Base-by-base conservation (phyloP, 2,113 vertebrate genomes). In the Paracanthobrama guichenoti region DNA sequence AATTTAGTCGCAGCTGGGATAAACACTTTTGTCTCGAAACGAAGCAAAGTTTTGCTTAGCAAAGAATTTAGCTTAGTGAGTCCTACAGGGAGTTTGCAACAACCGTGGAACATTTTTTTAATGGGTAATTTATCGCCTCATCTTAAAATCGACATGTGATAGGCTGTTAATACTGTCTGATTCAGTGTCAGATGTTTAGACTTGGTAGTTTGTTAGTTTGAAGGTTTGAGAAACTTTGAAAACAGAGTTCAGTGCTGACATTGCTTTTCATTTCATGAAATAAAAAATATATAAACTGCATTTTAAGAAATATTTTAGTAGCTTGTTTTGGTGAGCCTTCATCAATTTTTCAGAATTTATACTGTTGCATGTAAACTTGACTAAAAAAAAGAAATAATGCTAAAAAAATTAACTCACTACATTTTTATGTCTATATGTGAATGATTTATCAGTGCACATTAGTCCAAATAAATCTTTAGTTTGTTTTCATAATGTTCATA, bases 1-100 rank as follows among this genome's bases (percentile, higher is more conserved):
- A 73, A 50, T 81, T 84, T 74, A 22, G 62, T 55, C 24, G 48
- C 31, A 72, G 77, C 53, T 59, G 42, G 48, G 66, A 79, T 79
- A 60, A 59, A 72, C 31, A 14, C 26, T 79, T 79, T 67, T 62
- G 62, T 66, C 22, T 50, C 24, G 2, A 75, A 66, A 28, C 9
- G 50, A 73, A 77, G n/a, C 35, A 42, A 60, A 42, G 50, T n/a
- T 55, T 11, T 3, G 35, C 4, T 35, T 35, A 35, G 35, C 35
- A 35, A 35, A 35, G 26, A 26, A 55, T 66, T 20, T 13, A 18
- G 5, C n/a, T 6, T 26, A 39, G 16, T 3, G n/a, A 31, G n/a
- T 69, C 12, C 31, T 79, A 11, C 20, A 71, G 62, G 39, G 16
- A 67, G 18, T 22, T 28, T 16, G 69, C 42, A 14, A n/a, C 69